phyloP scores from a whole-genome alignment of 2,888 invertebrate genomes.

The Odontocerum albicorne region DNA sequence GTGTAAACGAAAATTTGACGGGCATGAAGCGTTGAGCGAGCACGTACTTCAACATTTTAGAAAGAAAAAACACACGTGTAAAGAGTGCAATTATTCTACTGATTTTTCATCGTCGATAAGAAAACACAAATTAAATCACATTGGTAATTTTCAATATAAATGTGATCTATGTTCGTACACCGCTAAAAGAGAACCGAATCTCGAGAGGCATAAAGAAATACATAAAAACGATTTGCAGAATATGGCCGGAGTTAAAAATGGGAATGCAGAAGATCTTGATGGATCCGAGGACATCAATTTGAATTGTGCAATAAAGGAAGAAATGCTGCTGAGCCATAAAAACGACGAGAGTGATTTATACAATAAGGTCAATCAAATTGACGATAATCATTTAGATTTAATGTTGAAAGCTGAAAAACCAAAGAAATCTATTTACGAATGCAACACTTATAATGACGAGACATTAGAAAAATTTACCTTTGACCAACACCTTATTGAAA shows the following conservation, averaged over 20 bases:
- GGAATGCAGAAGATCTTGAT: neutral
- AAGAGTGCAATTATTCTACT: conserved; percentile 19
- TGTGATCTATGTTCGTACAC: conserved; percentile 23
- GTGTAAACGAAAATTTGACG: conserved; percentile 3
- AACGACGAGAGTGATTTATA: too few species aligned
- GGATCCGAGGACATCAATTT: too few species aligned
- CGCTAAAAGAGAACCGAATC: conserved; percentile 20
- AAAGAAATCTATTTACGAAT: too few species aligned
- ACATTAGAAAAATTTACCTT: too few species aligned
- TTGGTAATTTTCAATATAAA: conserved; percentile 12
- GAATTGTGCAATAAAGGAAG: too few species aligned
- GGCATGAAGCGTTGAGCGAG: neutral
- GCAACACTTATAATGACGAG: too few species aligned
- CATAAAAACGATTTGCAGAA: conserved; percentile 4
- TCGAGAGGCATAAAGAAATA: conserved; percentile 19
- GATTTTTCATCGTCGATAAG: conserved; percentile 21
- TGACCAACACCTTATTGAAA: too few species aligned
- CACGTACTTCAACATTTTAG: conserved; percentile 9
- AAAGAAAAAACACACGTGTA: conserved; percentile 18
- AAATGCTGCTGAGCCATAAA: too few species aligned
- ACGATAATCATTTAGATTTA: too few species aligned
- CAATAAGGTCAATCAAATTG: too few species aligned
- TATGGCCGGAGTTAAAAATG: neutral
- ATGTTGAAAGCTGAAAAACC: too few species aligned
- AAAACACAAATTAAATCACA: conserved; percentile 24